Percentiles rank a stretch among this genome's conserved stretches.
Conservation (phyloP, 1,140 invertebrate species). For the Lordiphosa collinella region DNA sequence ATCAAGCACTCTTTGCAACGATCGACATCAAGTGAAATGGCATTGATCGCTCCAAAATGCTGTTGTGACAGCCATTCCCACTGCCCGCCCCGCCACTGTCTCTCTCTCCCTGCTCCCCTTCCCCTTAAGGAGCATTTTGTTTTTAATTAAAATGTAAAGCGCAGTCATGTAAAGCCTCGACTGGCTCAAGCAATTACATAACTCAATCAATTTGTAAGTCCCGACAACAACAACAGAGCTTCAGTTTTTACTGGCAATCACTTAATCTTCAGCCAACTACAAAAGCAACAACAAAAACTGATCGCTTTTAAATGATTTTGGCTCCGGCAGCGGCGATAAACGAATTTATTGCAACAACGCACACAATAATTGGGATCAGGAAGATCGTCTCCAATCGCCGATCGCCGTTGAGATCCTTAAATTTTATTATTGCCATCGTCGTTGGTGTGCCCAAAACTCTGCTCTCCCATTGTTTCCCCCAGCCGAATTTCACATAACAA, state of each 20-base stretch:
- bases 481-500: slow-evolving; percentile 40
- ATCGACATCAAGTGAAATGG: slow-evolving; percentile 69
- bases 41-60: slow-evolving; percentile 65
- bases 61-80: slow-evolving; percentile 49
- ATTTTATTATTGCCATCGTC: slow-evolving; percentile 62
- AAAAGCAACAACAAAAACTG: slow-evolving; percentile 30
- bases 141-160: slow-evolving; percentile 75
- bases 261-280: slow-evolving; percentile 25
- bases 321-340: slow-evolving; percentile 71
- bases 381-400: slow-evolving; percentile 19
- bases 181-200: slow-evolving; percentile 59
- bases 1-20: slow-evolving; percentile 11
- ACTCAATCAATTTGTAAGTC: slow-evolving; percentile 76
- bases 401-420: slow-evolving; percentile 46
- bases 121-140: slow-evolving; percentile 1
- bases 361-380: slow-evolving; percentile 68
- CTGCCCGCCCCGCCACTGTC: background rate
- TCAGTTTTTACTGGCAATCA: slow-evolving; percentile 27
- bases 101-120: no score
- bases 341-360: slow-evolving; percentile 78
- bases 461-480: slow-evolving; percentile 4
- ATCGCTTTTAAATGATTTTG: slow-evolving; percentile 76
- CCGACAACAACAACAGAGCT: background rate
- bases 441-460: slow-evolving; percentile 54
- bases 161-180: slow-evolving; percentile 54